Percentiles rank a stretch among this genome's conserved stretches.
These are phyloP conservation scores for Ellobius talpinus DNA, from an alignment of 2,113 vertebrate genomes.

Conservation along the genomic window DNA sequence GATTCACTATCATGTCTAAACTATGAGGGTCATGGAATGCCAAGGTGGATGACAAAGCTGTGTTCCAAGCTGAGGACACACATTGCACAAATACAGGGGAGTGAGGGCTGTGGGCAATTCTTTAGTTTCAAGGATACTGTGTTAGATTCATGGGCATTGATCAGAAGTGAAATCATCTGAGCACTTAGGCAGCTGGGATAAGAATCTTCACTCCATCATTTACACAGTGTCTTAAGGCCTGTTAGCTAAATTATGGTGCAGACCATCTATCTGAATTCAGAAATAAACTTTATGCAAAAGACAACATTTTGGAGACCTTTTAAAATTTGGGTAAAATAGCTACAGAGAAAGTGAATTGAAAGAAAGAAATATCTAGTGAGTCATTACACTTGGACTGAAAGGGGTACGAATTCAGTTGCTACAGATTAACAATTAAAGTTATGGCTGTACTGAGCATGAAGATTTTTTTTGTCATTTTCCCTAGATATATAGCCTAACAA, in stretches of 20 bases:
- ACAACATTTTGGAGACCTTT: neutral
- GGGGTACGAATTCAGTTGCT: neutral
- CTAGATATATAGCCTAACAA: neutral
- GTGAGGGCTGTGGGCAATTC: neutral
- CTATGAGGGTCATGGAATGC: fast-evolving
- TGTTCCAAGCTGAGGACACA: neutral
- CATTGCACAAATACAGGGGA: fast-evolving
- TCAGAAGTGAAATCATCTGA: neutral
- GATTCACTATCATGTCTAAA: too few species aligned
- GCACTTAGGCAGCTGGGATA: fast-evolving
- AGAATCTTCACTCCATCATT: neutral
- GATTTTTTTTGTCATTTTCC: too few species aligned
- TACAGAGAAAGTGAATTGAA: neutral
- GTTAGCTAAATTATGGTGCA: neutral
- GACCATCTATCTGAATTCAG: neutral
- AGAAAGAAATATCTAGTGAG: neutral
- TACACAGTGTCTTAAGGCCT: neutral
- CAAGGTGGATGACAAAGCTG: fast-evolving
- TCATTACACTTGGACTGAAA: fast-evolving
- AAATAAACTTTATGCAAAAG: neutral
- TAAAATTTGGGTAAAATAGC: neutral
- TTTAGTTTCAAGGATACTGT: neutral
- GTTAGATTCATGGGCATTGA: neutral
- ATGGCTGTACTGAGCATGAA: neutral
- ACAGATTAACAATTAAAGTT: neutral